phyloP scores from a whole-genome alignment of 2,797 vertebrate species.

The Falco biarmicus region DNA sequence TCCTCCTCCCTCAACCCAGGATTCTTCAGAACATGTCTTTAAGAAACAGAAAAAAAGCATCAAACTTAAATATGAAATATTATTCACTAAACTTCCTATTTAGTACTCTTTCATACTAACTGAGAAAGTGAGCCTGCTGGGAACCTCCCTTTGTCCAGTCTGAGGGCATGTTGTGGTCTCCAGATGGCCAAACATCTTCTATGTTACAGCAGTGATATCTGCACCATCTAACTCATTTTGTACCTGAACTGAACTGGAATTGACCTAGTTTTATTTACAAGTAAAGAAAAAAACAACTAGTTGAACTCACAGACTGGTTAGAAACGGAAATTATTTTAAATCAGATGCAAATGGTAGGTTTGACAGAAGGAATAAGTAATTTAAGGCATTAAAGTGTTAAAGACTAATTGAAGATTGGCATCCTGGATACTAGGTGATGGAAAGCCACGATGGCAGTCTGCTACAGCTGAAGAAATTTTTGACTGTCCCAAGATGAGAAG shows the following conservation, averaged over 20 bases:
- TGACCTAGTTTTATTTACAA: background rate
- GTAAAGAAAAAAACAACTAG: background rate
- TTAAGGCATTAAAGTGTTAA: background rate
- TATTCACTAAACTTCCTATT: background rate
- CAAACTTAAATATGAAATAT: background rate
- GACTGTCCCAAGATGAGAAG: background rate
- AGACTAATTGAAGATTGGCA: background rate
- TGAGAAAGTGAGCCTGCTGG: background rate
- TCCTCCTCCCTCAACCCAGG: background rate
- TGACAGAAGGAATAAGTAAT: background rate
- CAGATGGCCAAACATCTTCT: background rate
- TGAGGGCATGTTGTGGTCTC: background rate
- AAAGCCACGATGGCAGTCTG: background rate
- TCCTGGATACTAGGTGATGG: background rate
- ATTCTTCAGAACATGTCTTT: background rate
- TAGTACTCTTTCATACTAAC: background rate
- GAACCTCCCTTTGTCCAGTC: background rate
- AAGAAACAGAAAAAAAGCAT: background rate
- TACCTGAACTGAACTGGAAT: background rate
- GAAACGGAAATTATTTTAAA: conserved; percentile 13
- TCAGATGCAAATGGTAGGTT: background rate
- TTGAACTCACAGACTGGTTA: background rate
- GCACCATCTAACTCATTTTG: background rate
- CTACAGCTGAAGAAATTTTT: background rate
- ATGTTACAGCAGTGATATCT: background rate